Evolutionary conservation across 2,888 invertebrate species (phyloP).

Genomic region (Polyommatus icarus): DNA sequence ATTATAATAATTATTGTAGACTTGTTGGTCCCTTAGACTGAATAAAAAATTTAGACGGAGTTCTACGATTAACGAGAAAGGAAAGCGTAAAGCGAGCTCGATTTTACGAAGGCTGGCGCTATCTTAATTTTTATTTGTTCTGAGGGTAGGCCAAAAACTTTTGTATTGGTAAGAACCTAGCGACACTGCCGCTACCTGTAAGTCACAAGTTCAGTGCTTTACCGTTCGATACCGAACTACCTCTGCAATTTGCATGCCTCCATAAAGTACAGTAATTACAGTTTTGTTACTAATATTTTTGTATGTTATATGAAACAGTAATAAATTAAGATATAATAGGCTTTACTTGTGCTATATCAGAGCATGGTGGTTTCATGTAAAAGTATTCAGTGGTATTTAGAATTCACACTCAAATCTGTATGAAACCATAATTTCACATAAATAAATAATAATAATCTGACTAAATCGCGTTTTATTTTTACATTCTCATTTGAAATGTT

Average conservation of each 20-base stretch:
- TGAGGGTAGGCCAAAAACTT: slow-evolving; percentile 16
- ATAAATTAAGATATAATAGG: slow-evolving; percentile 56
- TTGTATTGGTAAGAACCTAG: not conserved
- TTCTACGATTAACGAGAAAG: not conserved
- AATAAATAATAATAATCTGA: slow-evolving; percentile 76
- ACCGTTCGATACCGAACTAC: slow-evolving; percentile 68
- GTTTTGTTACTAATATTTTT: slow-evolving; percentile 68
- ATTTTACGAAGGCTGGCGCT: not conserved
- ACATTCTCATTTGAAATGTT: not conserved
- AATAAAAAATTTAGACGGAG: not conserved
- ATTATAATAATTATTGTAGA: not conserved
- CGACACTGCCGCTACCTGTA: slow-evolving; percentile 26
- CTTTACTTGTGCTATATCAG: slow-evolving; percentile 52
- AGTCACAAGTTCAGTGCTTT: slow-evolving; percentile 44
- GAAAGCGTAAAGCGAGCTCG: not conserved
- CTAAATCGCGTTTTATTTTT: slow-evolving; percentile 48
- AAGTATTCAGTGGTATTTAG: slow-evolving; percentile 60
- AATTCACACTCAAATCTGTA: slow-evolving; percentile 60
- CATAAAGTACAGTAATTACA: slow-evolving; percentile 64
- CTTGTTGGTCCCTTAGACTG: not conserved
- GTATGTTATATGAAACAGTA: slow-evolving; percentile 63
- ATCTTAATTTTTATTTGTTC: not conserved
- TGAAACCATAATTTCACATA: slow-evolving; percentile 61
- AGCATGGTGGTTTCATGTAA: slow-evolving; percentile 49
- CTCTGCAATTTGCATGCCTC: slow-evolving; percentile 68